These are phyloP conservation scores for Pomatostomus ruficeps DNA, from an alignment of 2,113 vertebrate species.

Conservation along the genomic window DNA sequence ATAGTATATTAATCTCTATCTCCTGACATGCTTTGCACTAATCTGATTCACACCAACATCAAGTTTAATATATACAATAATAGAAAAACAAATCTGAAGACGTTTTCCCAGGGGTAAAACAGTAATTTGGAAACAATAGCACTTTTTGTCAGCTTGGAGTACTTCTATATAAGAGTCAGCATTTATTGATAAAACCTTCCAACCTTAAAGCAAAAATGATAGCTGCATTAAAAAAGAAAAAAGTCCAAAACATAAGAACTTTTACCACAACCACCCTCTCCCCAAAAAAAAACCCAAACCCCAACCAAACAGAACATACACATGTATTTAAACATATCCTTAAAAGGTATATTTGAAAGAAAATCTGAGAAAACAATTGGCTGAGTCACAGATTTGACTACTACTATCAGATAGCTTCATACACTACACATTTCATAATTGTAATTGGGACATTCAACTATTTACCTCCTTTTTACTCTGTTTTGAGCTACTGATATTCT, in stretches of 20 bases:
- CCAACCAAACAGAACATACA: neutral
- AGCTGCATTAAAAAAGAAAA: neutral
- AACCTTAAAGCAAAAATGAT: neutral
- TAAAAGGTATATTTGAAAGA: neutral
- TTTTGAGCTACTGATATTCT: neutral
- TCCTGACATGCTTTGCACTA: neutral
- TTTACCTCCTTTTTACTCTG: neutral
- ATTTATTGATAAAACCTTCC: neutral
- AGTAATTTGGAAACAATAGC: neutral
- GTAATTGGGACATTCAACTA: neutral
- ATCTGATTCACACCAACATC: neutral
- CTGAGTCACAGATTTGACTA: neutral
- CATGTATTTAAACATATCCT: neutral
- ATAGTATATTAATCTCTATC: neutral
- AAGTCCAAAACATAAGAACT: neutral
- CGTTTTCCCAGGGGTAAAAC: neutral
- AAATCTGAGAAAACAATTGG: neutral
- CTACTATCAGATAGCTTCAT: neutral
- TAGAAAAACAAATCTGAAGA: neutral
- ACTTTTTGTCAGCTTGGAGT: neutral
- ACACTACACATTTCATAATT: neutral
- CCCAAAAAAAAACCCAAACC: too few relatives aligned
- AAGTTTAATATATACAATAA: neutral
- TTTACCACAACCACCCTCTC: rapidly evolving
- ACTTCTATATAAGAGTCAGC: neutral